Conservation (phyloP, 2,888 invertebrate species). For the Priocnemis perturbator region DNA sequence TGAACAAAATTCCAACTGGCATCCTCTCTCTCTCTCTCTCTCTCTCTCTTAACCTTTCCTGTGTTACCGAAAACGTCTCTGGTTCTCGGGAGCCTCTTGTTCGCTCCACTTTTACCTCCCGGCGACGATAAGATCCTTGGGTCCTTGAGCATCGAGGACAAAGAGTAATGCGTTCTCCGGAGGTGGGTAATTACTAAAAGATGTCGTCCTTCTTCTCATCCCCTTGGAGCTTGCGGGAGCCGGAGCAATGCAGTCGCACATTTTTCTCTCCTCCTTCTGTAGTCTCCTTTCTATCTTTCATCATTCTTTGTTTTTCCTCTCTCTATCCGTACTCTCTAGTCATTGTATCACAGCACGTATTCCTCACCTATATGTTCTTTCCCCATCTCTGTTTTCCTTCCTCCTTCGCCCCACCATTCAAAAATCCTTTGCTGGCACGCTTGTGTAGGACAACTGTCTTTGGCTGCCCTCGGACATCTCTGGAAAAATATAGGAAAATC, state of each 20-base stretch:
- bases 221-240: constrained; percentile 19
- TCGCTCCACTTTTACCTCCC: constrained; percentile 4
- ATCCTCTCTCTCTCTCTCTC: neutral
- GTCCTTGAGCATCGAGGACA: constrained; percentile 39
- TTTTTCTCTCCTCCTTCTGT: constrained; percentile 10
- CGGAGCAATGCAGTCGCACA: constrained; percentile 14
- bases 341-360: too few relatives aligned
- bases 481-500: constrained; percentile 7
- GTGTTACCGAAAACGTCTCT: neutral
- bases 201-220: constrained; percentile 40
- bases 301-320: neutral
- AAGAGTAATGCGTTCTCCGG: constrained; percentile 58
- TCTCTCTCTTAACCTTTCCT: neutral
- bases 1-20: neutral
- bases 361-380: too few relatives aligned
- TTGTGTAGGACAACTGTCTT: neutral
- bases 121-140: constrained; percentile 41
- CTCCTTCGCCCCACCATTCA: neutral
- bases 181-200: constrained; percentile 59
- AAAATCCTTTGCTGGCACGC: constrained; percentile 6
- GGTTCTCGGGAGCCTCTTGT: neutral
- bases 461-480: neutral
- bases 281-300: constrained; percentile 9
- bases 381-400: neutral
- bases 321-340: neutral